Base-by-base conservation (phyloP, 2,888 invertebrate species). In the Exephanes ischioxanthus region DNA sequence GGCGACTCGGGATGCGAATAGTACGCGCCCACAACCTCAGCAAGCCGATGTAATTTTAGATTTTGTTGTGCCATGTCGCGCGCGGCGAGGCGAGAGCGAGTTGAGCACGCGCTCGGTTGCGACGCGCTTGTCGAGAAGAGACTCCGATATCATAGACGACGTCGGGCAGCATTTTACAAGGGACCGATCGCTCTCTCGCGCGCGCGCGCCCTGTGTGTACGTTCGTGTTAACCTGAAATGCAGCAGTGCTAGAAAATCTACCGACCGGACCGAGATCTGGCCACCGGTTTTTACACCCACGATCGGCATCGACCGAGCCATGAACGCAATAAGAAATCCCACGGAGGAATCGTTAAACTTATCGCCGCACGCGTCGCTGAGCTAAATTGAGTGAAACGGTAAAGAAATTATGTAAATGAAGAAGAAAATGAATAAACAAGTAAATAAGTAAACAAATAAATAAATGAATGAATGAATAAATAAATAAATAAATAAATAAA, bases 1-100 rank as follows among this genome's bases (percentile, higher is more conserved):
- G 88, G 90, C 90, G 90, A 91, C 90, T 91, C 88, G 91, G 88
- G 90, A 91, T 91, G 88, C 91, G 92, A 93, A 93, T 93, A 93
- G 93, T 90, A 83, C 92, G 92, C 93, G 93, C 93, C 93, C 93
- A 93, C 93, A 90, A 88, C 89, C 91, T 90, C 89, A 87, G 86
- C 91, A 88, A 88, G 88, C 87, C 80, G 76, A 77, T 90, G 85
- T 93, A 92, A 93, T 91, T 93, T 92, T 93, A 93, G 92, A 91
- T 90, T 90, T 92, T 93, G 92, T 91, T 91, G 88, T 91, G 82
- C 78, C 63, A 80, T 77, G 66, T 41, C 53, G 67, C 72, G 45
- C 53, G 79, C 58, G 53, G 14, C 58, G 37, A 45, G 58, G 14
- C 30, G 63, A 63, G 63, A 33, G 63, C 33, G 30, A 76, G 67